Evolutionary conservation across 2,888 invertebrate species (phyloP).

Genomic region (Tortricodes alternella): DNA sequence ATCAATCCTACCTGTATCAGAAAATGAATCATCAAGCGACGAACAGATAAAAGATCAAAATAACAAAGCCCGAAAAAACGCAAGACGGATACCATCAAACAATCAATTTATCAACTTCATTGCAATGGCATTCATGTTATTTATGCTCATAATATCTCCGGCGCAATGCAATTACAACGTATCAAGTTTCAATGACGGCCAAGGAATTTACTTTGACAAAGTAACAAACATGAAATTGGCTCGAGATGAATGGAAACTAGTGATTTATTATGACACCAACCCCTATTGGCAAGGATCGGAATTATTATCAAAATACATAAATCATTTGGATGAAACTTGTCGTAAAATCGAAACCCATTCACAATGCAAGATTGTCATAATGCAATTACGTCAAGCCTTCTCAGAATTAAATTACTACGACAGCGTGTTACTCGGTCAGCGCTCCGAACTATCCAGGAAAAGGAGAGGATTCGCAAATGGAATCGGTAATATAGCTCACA

Average conservation of each 20-base stretch:
- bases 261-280: no score
- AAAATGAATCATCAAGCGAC: neutral
- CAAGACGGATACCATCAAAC: neutral
- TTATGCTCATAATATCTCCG: neutral
- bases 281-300: constrained; percentile 27
- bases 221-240: constrained; percentile 32
- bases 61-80: neutral
- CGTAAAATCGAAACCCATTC: neutral
- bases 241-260: no score
- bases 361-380: no score
- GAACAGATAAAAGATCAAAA: neutral
- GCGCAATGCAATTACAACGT: neutral
- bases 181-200: constrained; percentile 38
- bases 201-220: constrained; percentile 32
- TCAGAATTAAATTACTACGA: no score
- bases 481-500: neutral
- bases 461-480: neutral
- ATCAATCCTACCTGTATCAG: neutral
- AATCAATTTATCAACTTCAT: neutral
- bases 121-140: neutral
- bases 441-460: constrained; percentile 17
- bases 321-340: no score
- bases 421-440: constrained; percentile 22
- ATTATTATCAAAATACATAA: neutral
- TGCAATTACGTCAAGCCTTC: no score